Evolutionary conservation across 2,888 invertebrate species (phyloP).

Genomic region (Eustalomyia histrio): DNA sequence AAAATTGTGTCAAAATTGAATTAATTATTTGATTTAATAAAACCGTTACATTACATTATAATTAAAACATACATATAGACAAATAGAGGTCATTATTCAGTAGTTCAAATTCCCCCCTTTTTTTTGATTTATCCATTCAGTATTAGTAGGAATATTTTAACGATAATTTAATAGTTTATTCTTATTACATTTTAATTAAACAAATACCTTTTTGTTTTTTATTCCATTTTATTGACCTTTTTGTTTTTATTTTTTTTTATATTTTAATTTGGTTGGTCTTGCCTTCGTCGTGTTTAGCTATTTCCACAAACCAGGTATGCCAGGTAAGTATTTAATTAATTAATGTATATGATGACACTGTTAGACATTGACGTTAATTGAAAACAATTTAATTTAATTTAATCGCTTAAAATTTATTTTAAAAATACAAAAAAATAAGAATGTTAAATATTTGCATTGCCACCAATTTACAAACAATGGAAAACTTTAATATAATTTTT

Average conservation of each 20-base stretch:
- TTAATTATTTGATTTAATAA: neutral
- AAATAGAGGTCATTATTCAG: neutral
- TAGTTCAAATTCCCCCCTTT: no score
- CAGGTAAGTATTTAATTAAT: neutral
- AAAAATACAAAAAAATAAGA: neutral
- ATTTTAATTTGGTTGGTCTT: conserved; percentile 3
- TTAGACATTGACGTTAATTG: neutral
- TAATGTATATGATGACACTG: neutral
- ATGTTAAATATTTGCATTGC: neutral
- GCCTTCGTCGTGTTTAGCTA: neutral
- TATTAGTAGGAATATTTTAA: no score
- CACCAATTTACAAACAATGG: neutral
- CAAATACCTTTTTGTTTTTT: neutral
- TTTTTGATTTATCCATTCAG: neutral
- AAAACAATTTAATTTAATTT: neutral
- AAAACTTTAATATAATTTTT: neutral
- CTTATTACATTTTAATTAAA: neutral
- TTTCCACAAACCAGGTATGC: neutral
- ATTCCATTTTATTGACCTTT: neutral
- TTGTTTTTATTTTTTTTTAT: neutral
- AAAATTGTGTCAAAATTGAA: neutral
- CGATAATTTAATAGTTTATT: neutral
- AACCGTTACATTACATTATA: neutral
- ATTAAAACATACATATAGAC: neutral
- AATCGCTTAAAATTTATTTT: neutral